These are phyloP conservation scores for Drosophila parthenogenetica DNA, from an alignment of 2,888 invertebrate genomes.

Conservation along the genomic window DNA sequence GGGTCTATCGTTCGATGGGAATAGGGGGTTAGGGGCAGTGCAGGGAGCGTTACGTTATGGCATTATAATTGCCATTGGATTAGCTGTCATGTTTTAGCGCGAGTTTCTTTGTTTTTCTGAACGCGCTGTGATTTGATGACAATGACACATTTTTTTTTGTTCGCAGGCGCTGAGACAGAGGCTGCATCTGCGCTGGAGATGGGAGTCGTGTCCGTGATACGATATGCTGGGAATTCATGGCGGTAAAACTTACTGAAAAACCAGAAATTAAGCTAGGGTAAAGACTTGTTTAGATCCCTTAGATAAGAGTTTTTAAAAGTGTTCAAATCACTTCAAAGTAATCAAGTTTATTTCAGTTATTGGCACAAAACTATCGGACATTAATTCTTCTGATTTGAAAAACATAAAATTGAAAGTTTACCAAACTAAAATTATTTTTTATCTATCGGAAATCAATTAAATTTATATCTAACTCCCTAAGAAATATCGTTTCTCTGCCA, in stretches of 20 bases:
- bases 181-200: slow-evolving; percentile 11
- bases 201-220: slow-evolving; percentile 5
- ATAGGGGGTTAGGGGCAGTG: slow-evolving; percentile 3
- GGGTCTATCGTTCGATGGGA: slow-evolving; percentile 23
- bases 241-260: too few relatives aligned
- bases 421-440: neutral
- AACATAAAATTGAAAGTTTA: too few relatives aligned
- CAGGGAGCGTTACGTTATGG: slow-evolving; percentile 55
- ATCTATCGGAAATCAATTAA: neutral
- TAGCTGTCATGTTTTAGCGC: slow-evolving; percentile 80
- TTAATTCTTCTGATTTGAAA: too few relatives aligned
- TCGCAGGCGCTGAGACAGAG: slow-evolving; percentile 22
- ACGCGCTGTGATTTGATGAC: slow-evolving; percentile 70
- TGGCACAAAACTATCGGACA: too few relatives aligned
- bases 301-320: too few relatives aligned
- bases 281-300: too few relatives aligned
- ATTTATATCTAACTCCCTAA: neutral
- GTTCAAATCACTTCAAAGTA: too few relatives aligned
- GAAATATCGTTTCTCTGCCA: neutral
- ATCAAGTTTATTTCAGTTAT: too few relatives aligned
- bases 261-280: too few relatives aligned
- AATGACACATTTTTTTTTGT: slow-evolving; percentile 71
- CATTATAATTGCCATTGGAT: slow-evolving; percentile 81
- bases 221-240: neutral
- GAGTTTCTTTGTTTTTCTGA: slow-evolving; percentile 43